phyloP scores from a whole-genome alignment of 2,113 vertebrate species.

The Cyanistes caeruleus region DNA sequence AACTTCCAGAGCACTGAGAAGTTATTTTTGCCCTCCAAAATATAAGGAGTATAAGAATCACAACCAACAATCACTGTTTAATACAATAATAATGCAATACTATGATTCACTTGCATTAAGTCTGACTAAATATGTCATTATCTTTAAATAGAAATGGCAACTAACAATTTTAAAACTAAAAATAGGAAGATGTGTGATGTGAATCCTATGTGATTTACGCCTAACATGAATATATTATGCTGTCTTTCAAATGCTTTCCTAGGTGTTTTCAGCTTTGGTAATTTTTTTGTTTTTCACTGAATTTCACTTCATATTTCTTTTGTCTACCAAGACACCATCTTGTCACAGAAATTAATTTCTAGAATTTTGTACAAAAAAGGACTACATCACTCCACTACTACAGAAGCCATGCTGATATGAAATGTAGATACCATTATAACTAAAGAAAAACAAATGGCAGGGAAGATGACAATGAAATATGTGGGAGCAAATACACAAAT shows the following conservation, averaged over 20 bases:
- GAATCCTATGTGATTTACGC: neutral
- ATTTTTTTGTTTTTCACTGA: neutral
- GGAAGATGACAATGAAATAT: neutral
- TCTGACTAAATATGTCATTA: neutral
- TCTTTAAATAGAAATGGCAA: slow-evolving; percentile 15
- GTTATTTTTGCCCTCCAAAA: neutral
- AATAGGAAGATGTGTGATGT: neutral
- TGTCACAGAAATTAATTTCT: neutral
- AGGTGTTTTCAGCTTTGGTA: neutral
- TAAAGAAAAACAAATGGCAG: neutral
- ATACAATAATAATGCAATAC: neutral
- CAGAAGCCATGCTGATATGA: neutral
- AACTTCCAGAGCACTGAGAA: neutral
- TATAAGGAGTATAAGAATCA: neutral
- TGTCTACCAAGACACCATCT: neutral
- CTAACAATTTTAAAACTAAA: slow-evolving; percentile 32
- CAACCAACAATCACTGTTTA: neutral
- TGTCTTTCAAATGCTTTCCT: slow-evolving; percentile 6
- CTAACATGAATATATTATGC: neutral
- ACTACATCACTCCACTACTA: neutral
- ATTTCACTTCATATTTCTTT: neutral
- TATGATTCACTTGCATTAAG: slow-evolving; percentile 11
- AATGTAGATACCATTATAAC: neutral
- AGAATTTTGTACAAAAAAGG: neutral
- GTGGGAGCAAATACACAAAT: slow-evolving; percentile 2